Evolutionary conservation across 1,140 invertebrate genomes (phyloP).

Genomic region (Drosophila kepulauana): DNA sequence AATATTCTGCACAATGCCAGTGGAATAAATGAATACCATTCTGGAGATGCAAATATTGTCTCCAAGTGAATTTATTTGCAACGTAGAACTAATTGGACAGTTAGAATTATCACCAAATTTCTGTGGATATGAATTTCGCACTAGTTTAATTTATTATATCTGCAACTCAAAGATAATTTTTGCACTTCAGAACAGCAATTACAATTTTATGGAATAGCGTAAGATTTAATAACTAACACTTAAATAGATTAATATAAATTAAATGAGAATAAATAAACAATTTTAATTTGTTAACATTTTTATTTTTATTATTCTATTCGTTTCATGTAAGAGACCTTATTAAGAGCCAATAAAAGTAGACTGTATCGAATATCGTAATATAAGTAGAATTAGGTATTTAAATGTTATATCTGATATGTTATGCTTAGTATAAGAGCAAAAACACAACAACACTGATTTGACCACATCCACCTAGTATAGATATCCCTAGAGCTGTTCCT

Average conservation of each 20-base stretch:
- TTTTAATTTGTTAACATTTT: no score
- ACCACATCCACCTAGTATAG: slow-evolving; percentile 26
- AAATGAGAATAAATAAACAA: no score
- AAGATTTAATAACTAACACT: no score
- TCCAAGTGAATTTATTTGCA: neutral
- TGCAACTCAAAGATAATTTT: neutral
- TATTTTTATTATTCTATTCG: no score
- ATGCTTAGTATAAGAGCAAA: slow-evolving; percentile 10
- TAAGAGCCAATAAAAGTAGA: neutral
- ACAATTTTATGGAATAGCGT: neutral
- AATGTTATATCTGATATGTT: neutral
- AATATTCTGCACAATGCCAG: slow-evolving; percentile 6
- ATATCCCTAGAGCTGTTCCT: slow-evolving; percentile 4
- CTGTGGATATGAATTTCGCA: no score
- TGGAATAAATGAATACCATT: slow-evolving; percentile 7
- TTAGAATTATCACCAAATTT: no score
- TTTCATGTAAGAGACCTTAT: no score
- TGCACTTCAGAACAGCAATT: neutral
- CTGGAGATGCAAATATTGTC: neutral
- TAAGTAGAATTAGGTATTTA: neutral
- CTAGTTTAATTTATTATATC: no score
- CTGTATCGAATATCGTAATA: neutral
- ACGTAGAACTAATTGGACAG: neutral
- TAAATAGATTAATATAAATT: no score
- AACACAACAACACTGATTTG: slow-evolving; percentile 21